Evolutionary conservation across 2,797 vertebrate species (phyloP), one percentile per base, ranked within the genome.

Genomic region (Muscicapa comitata): DNA sequence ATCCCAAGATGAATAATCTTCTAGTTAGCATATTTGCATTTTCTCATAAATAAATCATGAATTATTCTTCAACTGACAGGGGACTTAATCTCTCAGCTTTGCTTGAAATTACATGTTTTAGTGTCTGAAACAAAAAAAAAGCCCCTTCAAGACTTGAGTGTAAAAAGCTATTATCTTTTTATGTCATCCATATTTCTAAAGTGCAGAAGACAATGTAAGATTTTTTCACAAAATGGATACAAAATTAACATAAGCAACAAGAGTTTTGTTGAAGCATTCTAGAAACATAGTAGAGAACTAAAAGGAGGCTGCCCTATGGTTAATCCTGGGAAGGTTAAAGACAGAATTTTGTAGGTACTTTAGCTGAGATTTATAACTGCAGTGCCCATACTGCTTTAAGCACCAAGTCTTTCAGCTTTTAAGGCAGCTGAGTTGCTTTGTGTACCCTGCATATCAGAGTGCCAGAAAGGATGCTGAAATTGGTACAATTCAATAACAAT

Each of bases 31-130:
- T 63, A 93, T 92, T 74, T 91, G 72, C 57, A 88, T 95, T 86
- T 95, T 89, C 76, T 91, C 85, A 93, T 95, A 91, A 93, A 92
- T 93, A 92, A 95, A 68, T 31, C 73, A 96, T 81, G 65, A 92
- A 57, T 80, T 85, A 86, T 62, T 91, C 65, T 81, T 93, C 65
- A 88, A 24, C 31, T 81, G 70, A 70, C 86, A 88, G 26, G 38
- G 40, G 43, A 94, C 63, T 53, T 93, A 81, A 86, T 88, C 48
- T 78, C 66, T 67, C 47, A 63, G 51, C 57, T 91, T 90, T 78
- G 17, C 71, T 73, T 61, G 33, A 92, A 94, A 89, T 24, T 40
- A 58, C 55, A 61, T 2, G 4, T 54, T 84, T 76, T 29, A 66
- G 21, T 47, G 13, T 40, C n/a, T 37, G 24, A 86, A 84, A 86